Conservation (phyloP, 1,140 invertebrate species). For the Bradysia coprophila region DNA sequence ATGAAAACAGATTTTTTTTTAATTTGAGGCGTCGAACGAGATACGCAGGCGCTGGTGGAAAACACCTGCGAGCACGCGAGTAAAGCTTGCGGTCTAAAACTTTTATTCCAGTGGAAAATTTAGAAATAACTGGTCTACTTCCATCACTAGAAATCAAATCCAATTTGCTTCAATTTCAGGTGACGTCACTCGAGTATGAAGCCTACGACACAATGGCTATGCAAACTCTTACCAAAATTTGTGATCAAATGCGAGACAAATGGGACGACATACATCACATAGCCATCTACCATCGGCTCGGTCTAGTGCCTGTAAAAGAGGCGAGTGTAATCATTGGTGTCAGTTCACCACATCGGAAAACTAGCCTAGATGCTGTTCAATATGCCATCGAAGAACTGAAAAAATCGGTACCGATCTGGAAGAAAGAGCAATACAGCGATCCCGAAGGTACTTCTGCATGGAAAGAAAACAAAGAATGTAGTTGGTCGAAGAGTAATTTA, state of each 20-base stretch:
- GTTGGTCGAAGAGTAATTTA: slow-evolving; percentile 36
- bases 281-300: slow-evolving; percentile 65
- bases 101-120: no score
- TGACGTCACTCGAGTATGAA: slow-evolving; percentile 75
- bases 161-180: no score
- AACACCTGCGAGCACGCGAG: no score
- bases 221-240: slow-evolving; percentile 66
- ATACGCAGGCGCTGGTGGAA: no score
- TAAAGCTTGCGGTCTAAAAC: no score
- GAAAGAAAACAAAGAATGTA: slow-evolving; percentile 67
- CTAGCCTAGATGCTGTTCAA: slow-evolving; percentile 63
- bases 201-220: slow-evolving; percentile 83
- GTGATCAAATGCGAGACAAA: slow-evolving; percentile 42
- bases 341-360: slow-evolving; percentile 69
- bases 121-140: no score
- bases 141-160: no score
- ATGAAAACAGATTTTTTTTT: no score
- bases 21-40: no score
- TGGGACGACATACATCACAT: slow-evolving; percentile 60
- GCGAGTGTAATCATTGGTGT: slow-evolving; percentile 80
- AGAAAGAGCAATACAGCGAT: slow-evolving; percentile 75
- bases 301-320: slow-evolving; percentile 70
- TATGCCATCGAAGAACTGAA: slow-evolving; percentile 78
- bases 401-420: slow-evolving; percentile 84
- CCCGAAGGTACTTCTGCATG: slow-evolving; percentile 27